phyloP scores from a whole-genome alignment of 2,113 vertebrate species.

The Cygnus buccinator region DNA sequence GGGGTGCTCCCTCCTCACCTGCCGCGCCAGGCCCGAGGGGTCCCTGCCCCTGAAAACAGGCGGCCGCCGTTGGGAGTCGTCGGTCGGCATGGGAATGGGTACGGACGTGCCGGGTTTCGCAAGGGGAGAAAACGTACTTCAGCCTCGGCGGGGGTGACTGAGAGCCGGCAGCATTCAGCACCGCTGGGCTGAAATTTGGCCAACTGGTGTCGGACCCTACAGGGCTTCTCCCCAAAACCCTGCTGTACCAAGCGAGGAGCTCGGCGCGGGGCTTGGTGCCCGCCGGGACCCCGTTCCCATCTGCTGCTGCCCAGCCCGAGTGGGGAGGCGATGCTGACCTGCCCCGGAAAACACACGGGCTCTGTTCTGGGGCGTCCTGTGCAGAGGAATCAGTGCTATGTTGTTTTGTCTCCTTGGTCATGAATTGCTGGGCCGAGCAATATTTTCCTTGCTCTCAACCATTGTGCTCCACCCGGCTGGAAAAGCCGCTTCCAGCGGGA shows the following conservation, averaged over 20 bases:
- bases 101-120: fast-evolving
- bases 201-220: background rate
- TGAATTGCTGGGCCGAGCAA: background rate
- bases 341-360: background rate
- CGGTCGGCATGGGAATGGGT: background rate
- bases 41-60: background rate
- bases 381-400: background rate
- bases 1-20: fast-evolving
- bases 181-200: background rate
- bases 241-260: background rate
- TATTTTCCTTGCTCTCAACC: conserved; percentile 44
- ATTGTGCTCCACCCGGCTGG: background rate
- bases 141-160: background rate
- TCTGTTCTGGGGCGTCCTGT: background rate
- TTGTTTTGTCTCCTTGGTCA: background rate
- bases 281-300: fast-evolving
- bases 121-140: background rate
- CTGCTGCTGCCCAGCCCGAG: background rate
- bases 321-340: background rate
- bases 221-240: background rate
- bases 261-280: background rate
- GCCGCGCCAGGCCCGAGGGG: fast-evolving
- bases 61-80: fast-evolving
- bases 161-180: fast-evolving
- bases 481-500: background rate